Percentiles rank a stretch among this genome's conserved stretches.
Evolutionary conservation across 2,113 vertebrate species (phyloP).

Genomic region (Nymphicus hollandicus): DNA sequence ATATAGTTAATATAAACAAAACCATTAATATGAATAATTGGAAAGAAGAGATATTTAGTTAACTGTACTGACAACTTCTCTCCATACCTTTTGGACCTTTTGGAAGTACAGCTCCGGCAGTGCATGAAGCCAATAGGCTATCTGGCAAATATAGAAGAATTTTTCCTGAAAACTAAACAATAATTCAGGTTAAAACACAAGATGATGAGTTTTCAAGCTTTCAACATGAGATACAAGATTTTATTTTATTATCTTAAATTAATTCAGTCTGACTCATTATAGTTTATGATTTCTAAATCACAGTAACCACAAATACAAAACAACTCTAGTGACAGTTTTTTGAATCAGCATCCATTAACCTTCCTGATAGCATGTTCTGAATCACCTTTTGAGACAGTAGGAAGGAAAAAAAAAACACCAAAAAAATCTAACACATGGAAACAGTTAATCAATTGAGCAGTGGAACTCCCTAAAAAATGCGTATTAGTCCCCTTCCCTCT

Average conservation of each 20-base stretch:
- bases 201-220: background rate
- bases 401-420: background rate
- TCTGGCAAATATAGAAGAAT: slow-evolving; percentile 89
- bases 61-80: background rate
- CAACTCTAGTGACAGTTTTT: background rate
- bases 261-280: background rate
- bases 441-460: background rate
- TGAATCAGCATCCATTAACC: background rate
- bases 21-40: background rate
- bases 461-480: background rate
- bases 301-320: background rate
- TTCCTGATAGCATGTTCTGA: background rate
- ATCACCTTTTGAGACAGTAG: background rate
- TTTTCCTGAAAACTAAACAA: slow-evolving; percentile 83
- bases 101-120: slow-evolving; percentile 85
- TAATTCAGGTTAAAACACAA: background rate
- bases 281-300: background rate
- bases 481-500: background rate
- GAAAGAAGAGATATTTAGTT: background rate
- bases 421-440: background rate
- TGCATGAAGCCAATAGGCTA: slow-evolving; percentile 86
- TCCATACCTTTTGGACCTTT: slow-evolving; percentile 81
- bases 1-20: background rate
- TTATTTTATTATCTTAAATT: background rate
- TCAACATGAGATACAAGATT: background rate